Base-by-base conservation (phyloP, 64 coral and sea anemone species). In the Dendrophyllia cribrosa region DNA sequence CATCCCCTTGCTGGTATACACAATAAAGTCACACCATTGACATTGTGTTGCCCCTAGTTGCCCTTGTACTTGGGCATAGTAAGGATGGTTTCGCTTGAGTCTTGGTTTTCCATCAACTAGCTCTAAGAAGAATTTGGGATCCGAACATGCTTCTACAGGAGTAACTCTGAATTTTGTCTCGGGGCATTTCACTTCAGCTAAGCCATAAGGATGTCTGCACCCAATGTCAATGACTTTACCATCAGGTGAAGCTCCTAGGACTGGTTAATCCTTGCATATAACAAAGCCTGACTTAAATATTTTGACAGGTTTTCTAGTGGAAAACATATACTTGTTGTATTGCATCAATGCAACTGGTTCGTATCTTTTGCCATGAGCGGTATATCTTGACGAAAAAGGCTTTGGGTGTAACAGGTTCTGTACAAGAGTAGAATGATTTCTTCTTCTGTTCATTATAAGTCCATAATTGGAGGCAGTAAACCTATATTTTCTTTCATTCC, bases 141-240 rank as follows among this genome's bases (percentile, higher is more conserved):
- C 86, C 56, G 51, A 58, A 21, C 86, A 88, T 5, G 86, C 87
- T 22, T 89, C 87, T 34, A 78, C 45, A 61, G 87, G 87, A 50
- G 87, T 89, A 5, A 79, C 87, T n/a, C 17, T 20, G 59, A 77
- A 77, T 51, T 89, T 77, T 10, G 72, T 14, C 14, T 46, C 55
- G 53, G 87, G 87, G 20, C 87, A 89, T 52, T 88, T 88, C 1
- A 88, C 53, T 25, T 88, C 70, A 46, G 86, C n/a, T n/a, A n/a
- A n/a, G n/a, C n/a, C n/a, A n/a, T n/a, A n/a, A n/a, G n/a, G n/a
- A n/a, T n/a, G n/a, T n/a, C n/a, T n/a, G n/a, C n/a, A n/a, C n/a
- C n/a, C n/a, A n/a, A n/a, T n/a, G n/a, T n/a, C n/a, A n/a, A n/a
- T n/a, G n/a, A n/a, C n/a, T n/a, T n/a, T n/a, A n/a, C n/a, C n/a